Evolutionary conservation across 2,888 invertebrate species (phyloP).

Genomic region (Zygothrica quintamaculata): DNA sequence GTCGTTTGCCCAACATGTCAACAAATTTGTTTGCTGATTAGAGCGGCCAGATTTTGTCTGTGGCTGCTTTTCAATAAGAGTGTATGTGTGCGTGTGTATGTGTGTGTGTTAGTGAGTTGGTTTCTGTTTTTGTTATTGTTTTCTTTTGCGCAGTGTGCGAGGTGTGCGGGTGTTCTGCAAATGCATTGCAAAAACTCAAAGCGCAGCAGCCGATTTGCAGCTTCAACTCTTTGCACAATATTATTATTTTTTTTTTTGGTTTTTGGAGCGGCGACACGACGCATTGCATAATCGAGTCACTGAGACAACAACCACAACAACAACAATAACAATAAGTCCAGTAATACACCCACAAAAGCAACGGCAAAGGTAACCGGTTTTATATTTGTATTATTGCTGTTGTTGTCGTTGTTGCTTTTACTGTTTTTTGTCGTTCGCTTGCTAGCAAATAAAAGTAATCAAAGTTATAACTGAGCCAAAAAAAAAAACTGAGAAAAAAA

Average conservation of each 20-base stretch:
- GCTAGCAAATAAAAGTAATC: slow-evolving; percentile 55
- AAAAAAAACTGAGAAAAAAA: too few species aligned
- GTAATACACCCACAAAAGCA: slow-evolving; percentile 64
- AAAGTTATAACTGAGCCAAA: slow-evolving; percentile 48
- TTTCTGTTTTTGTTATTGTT: too few species aligned
- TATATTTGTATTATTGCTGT: slow-evolving; percentile 15
- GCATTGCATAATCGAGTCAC: slow-evolving; percentile 66
- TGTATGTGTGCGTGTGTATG: slow-evolving; percentile 15
- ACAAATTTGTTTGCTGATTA: slow-evolving; percentile 62
- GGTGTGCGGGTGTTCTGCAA: slow-evolving; percentile 19
- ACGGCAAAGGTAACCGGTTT: slow-evolving; percentile 56
- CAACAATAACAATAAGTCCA: slow-evolving; percentile 47
- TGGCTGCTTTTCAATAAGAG: not conserved
- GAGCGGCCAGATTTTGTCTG: slow-evolving; percentile 2
- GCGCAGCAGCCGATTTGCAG: slow-evolving; percentile 34
- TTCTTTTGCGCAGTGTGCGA: slow-evolving; percentile 11
- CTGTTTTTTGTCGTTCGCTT: slow-evolving; percentile 35
- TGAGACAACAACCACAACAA: slow-evolving; percentile 22
- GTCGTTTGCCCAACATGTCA: slow-evolving; percentile 54
- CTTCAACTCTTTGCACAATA: slow-evolving; percentile 50
- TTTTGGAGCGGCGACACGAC: slow-evolving; percentile 67
- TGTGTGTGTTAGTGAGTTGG: too few species aligned
- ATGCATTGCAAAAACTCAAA: slow-evolving; percentile 45
- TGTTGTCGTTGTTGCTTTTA: slow-evolving; percentile 22
- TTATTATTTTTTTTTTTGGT: slow-evolving; percentile 26